A percentile compares a stretch with the other conserved stretches of the same genome.
These are phyloP conservation scores for Carabus problematicus DNA, from an alignment of 2,888 invertebrate genomes.

Conservation along the genomic window DNA sequence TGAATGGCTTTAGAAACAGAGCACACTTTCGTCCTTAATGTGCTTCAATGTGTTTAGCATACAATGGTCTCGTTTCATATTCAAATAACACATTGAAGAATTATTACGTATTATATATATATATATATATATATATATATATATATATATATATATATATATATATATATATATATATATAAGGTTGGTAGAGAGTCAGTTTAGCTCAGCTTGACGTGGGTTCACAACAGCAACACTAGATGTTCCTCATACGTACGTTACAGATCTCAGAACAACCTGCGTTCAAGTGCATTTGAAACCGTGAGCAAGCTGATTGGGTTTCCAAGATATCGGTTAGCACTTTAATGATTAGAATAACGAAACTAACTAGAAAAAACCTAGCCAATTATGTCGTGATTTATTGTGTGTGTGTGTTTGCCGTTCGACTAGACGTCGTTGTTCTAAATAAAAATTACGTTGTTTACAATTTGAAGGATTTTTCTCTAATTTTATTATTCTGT, in stretches of 20 bases:
- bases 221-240: constrained; percentile 18
- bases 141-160: no score
- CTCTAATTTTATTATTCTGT: no score
- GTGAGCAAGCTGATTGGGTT: constrained; percentile 30
- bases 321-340: constrained; percentile 33
- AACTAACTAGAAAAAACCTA: constrained; percentile 21
- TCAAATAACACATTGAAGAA: neutral
- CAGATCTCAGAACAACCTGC: constrained; percentile 22
- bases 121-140: no score
- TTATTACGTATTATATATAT: no score
- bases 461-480: neutral
- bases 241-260: constrained; percentile 30
- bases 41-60: neutral
- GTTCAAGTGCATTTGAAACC: constrained; percentile 4
- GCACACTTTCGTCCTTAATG: no score
- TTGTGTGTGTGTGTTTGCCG: neutral
- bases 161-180: no score
- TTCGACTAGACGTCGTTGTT: neutral
- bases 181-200: no score
- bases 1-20: no score
- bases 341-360: constrained; percentile 38
- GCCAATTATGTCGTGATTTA: constrained; percentile 38
- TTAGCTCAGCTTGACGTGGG: neutral
- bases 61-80: neutral
- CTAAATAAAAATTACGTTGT: constrained; percentile 9